These are phyloP conservation scores for Myotis daubentonii DNA, from an alignment of 2,797 vertebrate species.

Conservation along the genomic window DNA sequence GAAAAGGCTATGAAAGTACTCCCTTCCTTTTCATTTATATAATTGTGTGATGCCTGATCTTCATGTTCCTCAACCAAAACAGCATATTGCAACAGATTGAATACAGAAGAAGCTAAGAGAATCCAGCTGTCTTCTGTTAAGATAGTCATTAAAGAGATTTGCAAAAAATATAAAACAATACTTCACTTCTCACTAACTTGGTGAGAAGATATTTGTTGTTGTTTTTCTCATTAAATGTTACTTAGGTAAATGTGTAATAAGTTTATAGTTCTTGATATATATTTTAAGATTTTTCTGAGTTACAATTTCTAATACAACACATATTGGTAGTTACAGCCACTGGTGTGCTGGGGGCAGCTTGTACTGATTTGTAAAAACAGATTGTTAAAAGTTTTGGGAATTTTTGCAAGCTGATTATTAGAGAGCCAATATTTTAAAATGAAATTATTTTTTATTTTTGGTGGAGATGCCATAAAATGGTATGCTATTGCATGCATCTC, in stretches of 20 bases:
- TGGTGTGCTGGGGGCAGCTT: background rate
- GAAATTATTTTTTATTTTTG: conserved; percentile 28
- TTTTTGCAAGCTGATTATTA: conserved; percentile 32
- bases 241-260: background rate
- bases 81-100: conserved; percentile 11
- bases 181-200: background rate
- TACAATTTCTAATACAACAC: background rate
- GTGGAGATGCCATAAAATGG: background rate
- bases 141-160: background rate
- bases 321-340: background rate
- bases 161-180: background rate
- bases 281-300: conserved; percentile 27
- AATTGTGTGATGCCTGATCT: conserved; percentile 29
- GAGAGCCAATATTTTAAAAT: conserved; percentile 4
- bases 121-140: conserved; percentile 36
- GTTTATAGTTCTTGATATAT: background rate
- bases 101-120: conserved; percentile 37
- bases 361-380: background rate
- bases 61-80: conserved; percentile 39
- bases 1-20: conserved; percentile 23
- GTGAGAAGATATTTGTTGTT: background rate
- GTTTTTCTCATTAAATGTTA: conserved; percentile 29
- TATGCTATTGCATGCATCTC: background rate
- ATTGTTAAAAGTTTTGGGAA: background rate
- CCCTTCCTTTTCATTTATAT: conserved; percentile 2